These are phyloP conservation scores for Drosophila orosa DNA, from an alignment of 1,140 invertebrate genomes.

Conservation along the genomic window DNA sequence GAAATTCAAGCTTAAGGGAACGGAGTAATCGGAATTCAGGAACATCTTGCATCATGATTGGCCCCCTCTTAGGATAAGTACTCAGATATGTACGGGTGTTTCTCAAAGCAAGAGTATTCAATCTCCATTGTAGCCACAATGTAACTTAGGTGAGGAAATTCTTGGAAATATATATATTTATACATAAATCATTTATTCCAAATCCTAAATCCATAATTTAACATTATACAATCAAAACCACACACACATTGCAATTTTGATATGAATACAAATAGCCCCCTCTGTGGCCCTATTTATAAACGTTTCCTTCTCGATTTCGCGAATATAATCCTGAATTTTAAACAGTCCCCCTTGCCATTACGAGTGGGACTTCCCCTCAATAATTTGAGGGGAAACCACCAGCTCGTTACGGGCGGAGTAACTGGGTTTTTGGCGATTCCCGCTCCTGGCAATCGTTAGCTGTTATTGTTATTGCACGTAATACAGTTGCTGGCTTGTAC, in stretches of 20 bases:
- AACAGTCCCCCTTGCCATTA: constrained; percentile 24
- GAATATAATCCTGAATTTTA: constrained; percentile 24
- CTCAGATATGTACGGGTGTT: not conserved
- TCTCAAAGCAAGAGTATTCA: not conserved
- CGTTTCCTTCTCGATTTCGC: not conserved
- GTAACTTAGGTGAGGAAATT: too few species aligned
- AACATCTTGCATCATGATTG: constrained; percentile 7
- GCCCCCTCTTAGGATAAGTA: not conserved
- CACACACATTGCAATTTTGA: not conserved
- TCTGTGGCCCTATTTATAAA: constrained; percentile 1
- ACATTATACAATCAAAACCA: not conserved
- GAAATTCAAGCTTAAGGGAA: constrained; percentile 3
- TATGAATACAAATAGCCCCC: constrained; percentile 8
- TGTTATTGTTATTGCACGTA: constrained; percentile 37
- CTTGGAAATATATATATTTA: too few species aligned
- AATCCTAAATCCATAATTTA: not conserved
- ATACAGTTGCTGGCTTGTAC: constrained; percentile 41
- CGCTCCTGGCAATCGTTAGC: constrained; percentile 24
- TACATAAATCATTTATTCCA: not conserved
- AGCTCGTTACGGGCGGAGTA: constrained; percentile 31
- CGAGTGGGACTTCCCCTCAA: constrained; percentile 19
- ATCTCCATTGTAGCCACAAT: not conserved
- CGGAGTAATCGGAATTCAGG: not conserved
- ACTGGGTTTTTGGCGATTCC: constrained; percentile 10
- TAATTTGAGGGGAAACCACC: constrained; percentile 38